These are phyloP conservation scores for Shinisaurus crocodilurus DNA, from an alignment of 2,113 vertebrate genomes.

Conservation along the genomic window DNA sequence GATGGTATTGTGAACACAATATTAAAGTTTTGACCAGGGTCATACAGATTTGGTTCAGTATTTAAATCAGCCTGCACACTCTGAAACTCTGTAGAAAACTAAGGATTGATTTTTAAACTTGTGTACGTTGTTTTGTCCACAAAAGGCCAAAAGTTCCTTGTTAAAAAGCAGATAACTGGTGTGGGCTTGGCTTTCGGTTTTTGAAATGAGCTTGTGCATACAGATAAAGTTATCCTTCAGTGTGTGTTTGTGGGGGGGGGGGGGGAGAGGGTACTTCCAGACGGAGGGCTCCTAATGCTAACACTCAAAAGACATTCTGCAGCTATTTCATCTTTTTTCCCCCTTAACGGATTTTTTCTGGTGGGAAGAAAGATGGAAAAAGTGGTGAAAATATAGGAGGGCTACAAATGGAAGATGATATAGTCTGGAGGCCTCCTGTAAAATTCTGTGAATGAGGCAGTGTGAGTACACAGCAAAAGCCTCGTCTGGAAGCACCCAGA, in stretches of 20 bases:
- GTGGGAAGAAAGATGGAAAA: too few species aligned
- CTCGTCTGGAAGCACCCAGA: not conserved
- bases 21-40: not conserved
- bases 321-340: too few species aligned
- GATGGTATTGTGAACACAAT: not conserved
- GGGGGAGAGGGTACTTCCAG: not conserved
- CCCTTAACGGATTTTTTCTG: too few species aligned
- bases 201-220: not conserved
- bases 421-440: too few species aligned
- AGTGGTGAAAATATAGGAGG: too few species aligned
- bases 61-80: not conserved
- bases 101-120: not conserved
- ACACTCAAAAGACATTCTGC: too few species aligned
- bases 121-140: not conserved
- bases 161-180: not conserved
- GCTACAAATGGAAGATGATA: too few species aligned
- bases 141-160: not conserved
- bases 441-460: too few species aligned
- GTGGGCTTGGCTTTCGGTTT: not conserved
- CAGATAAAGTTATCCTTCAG: too few species aligned
- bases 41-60: not conserved
- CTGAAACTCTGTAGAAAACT: not conserved
- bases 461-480: not conserved
- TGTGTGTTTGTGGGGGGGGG: not conserved
- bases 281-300: too few species aligned